Base-by-base conservation (phyloP, 2,113 vertebrate species). In the Eulemur rufifrons region DNA sequence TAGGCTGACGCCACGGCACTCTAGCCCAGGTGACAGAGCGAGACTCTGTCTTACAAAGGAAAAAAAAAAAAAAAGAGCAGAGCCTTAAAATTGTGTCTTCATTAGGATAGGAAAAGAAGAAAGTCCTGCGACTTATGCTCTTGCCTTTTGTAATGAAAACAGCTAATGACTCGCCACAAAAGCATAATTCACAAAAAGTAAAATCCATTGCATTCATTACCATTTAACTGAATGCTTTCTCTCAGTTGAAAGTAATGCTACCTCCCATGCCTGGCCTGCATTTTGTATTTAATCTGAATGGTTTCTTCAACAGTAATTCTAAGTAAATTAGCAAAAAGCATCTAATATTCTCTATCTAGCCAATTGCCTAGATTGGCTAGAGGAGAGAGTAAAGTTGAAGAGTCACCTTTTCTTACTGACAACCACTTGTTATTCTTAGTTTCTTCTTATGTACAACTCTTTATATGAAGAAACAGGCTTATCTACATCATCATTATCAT, bases 201-300 rank as follows among this genome's bases (percentile, higher is more conserved):
- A 93, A 97, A 94, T 87, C 74, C 69, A 96, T 85, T 96, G 95
- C 93, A 96, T 93, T 95, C 96, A 96, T 77, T 95, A 93, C 93
- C 94, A 96, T 83, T 91, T 97, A 93, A 86, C 59, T 84, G 81
- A 97, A 91, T 71, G 74, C 42, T 50, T 92, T 96, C 86, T 96
- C 74, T 95, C 86, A 95, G 93, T 76, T 90, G 94, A 95, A 95
- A 97, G 39, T 68, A 89, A 91, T 7, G 23, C 45, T 94, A 89
- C 42, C 34, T 83, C 82, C 29, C 52, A 84, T 80, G 73, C 59
- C 59, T 96, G 61, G 54, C 34, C 78, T 96, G 42, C 17, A 56
- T 86, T 92, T 94, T 85, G 92, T 96, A 89, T 81, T 96, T 93
- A 85, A 92, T 84, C 89, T 68, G 73, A 96, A 83, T 91, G 61